Base-by-base conservation (phyloP, 2,888 invertebrate genomes). In the Standfussiana lucernea region DNA sequence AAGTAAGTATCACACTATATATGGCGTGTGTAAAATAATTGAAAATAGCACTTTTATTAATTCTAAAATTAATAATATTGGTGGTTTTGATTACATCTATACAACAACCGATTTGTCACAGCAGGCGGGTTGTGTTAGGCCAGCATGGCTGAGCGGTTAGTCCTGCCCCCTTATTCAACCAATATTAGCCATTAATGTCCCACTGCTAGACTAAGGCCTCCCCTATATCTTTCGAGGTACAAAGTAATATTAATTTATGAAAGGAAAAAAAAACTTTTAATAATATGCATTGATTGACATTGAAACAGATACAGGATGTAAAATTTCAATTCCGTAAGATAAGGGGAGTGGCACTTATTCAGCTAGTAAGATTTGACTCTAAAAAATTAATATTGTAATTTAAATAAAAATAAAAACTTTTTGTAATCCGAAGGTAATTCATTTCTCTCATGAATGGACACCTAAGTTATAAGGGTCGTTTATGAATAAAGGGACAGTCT, bases 1-100 rank as follows among this genome's bases (percentile, higher is more conserved):
- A 77, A 71, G 64, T 71, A 80, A 82, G 50, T 82, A 79, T 86
- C 77, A 81, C 81, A 79, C 84, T 80, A 80, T 77, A 78, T 84
- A 86, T 86, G 88, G 82, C 79, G 79, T 83, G 84, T 81, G 50
- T 72, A 66, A 77, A 85, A 77, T 72, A 72, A 82, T 83, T 77
- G 77, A 76, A 77, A 82, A 77, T 78, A 86, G 86, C 88, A 83
- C 75, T 81, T 79, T 76, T 75, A 88, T 79, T 64, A 35, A 71
- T 62, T 35, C 15, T 66, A 77, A 77, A 68, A 69, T 53, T 77
- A 76, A 61, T 35, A 65, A 80, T 42, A 68, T 50, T 53, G 74
- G 68, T 86, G 64, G 77, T 68, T 77, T 75, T 71, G 24, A 73
- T 80, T 74, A 74, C 7, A 71, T 72, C 42, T 82, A 82, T 40